These are phyloP conservation scores for Sinhomidia bicolor DNA, from an alignment of 2,888 invertebrate species.

Conservation along the genomic window DNA sequence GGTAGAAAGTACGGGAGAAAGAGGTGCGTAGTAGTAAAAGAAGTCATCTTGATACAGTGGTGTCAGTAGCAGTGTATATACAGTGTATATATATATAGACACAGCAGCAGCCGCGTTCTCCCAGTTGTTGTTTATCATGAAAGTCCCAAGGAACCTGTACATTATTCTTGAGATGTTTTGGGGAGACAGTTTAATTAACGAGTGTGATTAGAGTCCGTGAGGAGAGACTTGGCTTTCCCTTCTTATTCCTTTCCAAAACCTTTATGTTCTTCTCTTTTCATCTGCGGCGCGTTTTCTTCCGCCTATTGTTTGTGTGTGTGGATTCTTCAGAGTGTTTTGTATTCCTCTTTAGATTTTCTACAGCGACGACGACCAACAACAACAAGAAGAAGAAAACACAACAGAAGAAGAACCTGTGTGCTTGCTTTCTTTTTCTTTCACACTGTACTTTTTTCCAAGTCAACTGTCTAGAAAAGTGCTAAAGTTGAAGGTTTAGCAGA, in stretches of 20 bases:
- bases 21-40: background rate
- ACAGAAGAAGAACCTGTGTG: conserved; percentile 30
- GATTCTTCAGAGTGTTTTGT: no score
- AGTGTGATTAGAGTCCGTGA: conserved; percentile 80
- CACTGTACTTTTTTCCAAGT: background rate
- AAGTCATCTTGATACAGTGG: no score
- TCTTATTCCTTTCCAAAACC: conserved; percentile 45
- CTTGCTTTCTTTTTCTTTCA: background rate
- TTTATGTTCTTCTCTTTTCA: background rate
- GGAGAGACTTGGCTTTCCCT: conserved; percentile 74
- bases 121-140: conserved; percentile 80
- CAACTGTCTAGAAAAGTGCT: conserved; percentile 49
- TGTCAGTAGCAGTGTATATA: conserved; percentile 30
- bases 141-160: conserved; percentile 80
- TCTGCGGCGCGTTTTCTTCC: background rate
- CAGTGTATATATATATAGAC: conserved; percentile 22
- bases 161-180: conserved; percentile 80
- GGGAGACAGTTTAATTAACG: conserved; percentile 81
- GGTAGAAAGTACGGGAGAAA: background rate
- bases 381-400: background rate
- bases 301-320: no score
- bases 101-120: conserved; percentile 64
- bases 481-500: conserved; percentile 64
- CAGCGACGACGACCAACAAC: background rate
- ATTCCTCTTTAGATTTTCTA: conserved; percentile 21